Evolutionary conservation across 2,797 vertebrate species (phyloP), one percentile per base, ranked within the genome.

Genomic region (Amniataba percoides): DNA sequence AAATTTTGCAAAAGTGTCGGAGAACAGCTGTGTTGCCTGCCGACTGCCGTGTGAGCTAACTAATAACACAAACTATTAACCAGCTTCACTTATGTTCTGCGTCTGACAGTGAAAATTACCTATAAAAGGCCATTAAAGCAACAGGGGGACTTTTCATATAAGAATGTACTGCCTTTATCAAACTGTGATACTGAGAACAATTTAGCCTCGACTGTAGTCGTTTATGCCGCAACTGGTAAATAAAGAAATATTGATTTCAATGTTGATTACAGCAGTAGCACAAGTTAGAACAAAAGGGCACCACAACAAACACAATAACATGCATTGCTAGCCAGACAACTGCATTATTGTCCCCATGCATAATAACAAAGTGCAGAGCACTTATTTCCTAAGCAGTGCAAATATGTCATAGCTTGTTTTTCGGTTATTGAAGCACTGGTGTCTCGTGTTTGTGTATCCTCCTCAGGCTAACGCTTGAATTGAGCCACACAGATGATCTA

Each of bases 51-150:
- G 9, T 80, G 49, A 72, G 56, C 25, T 65, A 74, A 55, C 42
- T 56, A 67, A 74, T 88, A 59, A 71, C 43, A 45, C 58, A 71
- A 83, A 27, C 63, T 56, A 77, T 88, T 88, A 84, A 77, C 58
- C 59, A 74, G 67, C 40, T 57, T 76, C 39, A 19, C 75, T 83
- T 76, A 39, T 56, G 36, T 23, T 60, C 71, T 80, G 58, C 21
- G 61, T 69, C 64, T 73, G 45, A 65, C 36, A 55, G 81, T 72
- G 78, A 80, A 83, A 87, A 89, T 78, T 62, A 79, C 71, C 66
- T 72, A 63, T 77, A 80, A 77, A 75, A 81, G 21, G 74, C 43
- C 48, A 72, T 76, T 76, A 81, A 80, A 78, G 60, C 76, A 68
- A 62, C 68, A 82, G 64, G 63, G 65, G 76, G 71, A 65, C 45